Evolutionary conservation across 2,113 vertebrate genomes (phyloP).

Genomic region (Sturnira hondurensis): DNA sequence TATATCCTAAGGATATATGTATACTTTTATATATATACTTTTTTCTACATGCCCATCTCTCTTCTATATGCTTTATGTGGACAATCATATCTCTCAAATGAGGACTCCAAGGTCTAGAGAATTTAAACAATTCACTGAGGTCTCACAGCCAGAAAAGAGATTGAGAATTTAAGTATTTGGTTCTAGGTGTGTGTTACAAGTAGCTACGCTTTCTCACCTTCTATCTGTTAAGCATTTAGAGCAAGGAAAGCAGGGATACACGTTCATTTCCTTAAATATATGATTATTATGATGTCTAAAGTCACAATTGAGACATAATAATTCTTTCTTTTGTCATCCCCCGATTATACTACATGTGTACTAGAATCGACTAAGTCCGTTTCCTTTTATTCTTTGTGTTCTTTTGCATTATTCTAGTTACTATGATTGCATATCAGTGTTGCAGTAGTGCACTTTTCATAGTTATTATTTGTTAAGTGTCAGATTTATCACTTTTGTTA

Average conservation of each 20-base stretch:
- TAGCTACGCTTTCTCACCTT: not conserved
- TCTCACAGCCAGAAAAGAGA: not conserved
- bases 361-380: not conserved
- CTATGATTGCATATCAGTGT: slow-evolving; percentile 42
- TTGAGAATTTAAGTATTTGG: not conserved
- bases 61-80: not conserved
- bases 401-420: slow-evolving; percentile 38
- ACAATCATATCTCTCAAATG: not conserved
- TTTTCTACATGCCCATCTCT: not conserved
- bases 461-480: slow-evolving; percentile 73
- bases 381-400: not conserved
- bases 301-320: not conserved
- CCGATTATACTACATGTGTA: not conserved
- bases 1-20: too few relatives aligned
- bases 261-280: not conserved
- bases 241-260: not conserved
- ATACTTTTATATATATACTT: too few relatives aligned
- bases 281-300: not conserved
- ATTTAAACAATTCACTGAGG: not conserved
- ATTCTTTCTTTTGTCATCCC: not conserved
- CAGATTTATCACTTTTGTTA: slow-evolving; percentile 71
- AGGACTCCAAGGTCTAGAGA: not conserved
- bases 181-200: not conserved
- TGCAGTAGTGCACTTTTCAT: slow-evolving; percentile 47
- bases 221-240: not conserved